phyloP scores from a whole-genome alignment of 2,888 invertebrate species.

The Dolichopus griseipennis region DNA sequence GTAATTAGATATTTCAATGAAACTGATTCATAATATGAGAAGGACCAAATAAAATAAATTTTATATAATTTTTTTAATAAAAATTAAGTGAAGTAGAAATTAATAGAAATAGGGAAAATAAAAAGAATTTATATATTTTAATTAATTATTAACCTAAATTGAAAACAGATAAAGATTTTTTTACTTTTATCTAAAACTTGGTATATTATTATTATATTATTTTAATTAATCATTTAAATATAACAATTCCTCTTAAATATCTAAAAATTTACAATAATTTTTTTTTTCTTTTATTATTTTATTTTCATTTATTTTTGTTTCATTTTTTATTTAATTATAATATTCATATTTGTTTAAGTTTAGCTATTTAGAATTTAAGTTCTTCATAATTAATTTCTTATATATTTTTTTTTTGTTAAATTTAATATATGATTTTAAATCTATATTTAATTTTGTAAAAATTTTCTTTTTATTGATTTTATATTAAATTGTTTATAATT shows the following conservation, averaged over 20 bases:
- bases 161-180: too few species aligned
- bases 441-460: too few species aligned
- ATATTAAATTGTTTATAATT: neutral
- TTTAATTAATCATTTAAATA: neutral
- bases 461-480: neutral
- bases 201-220: neutral
- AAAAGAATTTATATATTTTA: too few species aligned
- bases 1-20: too few species aligned
- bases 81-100: too few species aligned
- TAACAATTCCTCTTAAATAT: neutral
- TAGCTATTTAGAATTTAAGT: conserved; percentile 2
- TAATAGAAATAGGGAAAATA: too few species aligned
- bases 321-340: neutral
- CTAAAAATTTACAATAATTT: neutral
- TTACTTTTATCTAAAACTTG: too few species aligned
- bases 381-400: neutral
- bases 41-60: too few species aligned
- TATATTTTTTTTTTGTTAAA: neutral
- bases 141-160: too few species aligned
- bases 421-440: neutral
- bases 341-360: neutral
- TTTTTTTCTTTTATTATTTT: neutral
- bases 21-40: too few species aligned
- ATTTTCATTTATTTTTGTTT: neutral
- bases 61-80: too few species aligned